Evolutionary conservation across 2,888 invertebrate genomes (phyloP).

Genomic region (Megamerina dolium): DNA sequence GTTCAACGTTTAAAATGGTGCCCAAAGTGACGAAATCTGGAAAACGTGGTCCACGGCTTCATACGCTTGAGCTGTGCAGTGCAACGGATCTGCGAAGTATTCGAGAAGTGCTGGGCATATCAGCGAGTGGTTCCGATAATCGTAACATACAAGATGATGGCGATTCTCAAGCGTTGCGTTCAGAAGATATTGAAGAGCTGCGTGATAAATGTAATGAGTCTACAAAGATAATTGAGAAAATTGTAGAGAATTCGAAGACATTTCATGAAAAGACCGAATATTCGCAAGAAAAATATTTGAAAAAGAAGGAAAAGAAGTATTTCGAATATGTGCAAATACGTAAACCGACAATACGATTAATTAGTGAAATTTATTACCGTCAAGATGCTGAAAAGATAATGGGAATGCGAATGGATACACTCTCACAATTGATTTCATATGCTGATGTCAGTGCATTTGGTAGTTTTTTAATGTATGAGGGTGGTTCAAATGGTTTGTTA

Average conservation of each 20-base stretch:
- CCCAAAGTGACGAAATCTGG: conserved; percentile 46
- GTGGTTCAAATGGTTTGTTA: conserved; percentile 78
- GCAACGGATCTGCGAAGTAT: conserved; percentile 52
- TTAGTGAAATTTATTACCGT: conserved; percentile 78
- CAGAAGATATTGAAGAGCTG: conserved; percentile 74
- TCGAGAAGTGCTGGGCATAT: conserved; percentile 59
- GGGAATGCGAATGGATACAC: conserved; percentile 76
- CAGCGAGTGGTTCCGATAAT: conserved; percentile 72
- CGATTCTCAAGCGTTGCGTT: conserved; percentile 72
- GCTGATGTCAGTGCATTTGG: conserved; percentile 75
- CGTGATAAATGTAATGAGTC: conserved; percentile 69
- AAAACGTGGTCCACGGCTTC: conserved; percentile 48
- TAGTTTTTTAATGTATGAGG: conserved; percentile 78
- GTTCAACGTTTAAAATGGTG: conserved; percentile 70
- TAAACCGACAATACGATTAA: conserved; percentile 72
- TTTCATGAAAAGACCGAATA: conserved; percentile 87
- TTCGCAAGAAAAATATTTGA: conserved; percentile 89
- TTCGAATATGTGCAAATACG: conserved; percentile 74
- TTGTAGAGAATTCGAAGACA: conserved; percentile 87
- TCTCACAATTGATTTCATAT: conserved; percentile 80
- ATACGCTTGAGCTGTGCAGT: conserved; percentile 53
- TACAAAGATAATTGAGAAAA: conserved; percentile 74
- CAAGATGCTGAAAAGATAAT: conserved; percentile 70
- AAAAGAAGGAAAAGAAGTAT: conserved; percentile 93
- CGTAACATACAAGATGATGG: conserved; percentile 70